phyloP scores from a whole-genome alignment of 1,140 invertebrate species.

The Anoplolepis gracilipes region DNA sequence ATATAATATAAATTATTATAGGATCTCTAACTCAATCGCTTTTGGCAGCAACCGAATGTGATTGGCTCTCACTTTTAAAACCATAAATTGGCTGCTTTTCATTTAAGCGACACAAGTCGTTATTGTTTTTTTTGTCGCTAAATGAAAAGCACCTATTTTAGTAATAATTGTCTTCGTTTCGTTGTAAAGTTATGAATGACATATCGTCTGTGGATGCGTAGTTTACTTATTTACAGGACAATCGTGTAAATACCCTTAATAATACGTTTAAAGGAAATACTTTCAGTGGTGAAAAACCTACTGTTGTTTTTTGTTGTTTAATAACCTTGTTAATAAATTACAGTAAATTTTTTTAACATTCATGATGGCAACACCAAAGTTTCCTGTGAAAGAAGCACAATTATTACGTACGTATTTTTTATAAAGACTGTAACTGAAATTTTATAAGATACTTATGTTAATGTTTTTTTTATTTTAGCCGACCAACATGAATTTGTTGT shows the following conservation, averaged over 20 bases:
- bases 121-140: too few relatives aligned
- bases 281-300: not conserved
- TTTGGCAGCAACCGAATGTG: too few relatives aligned
- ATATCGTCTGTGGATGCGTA: too few relatives aligned
- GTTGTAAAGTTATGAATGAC: too few relatives aligned
- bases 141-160: too few relatives aligned
- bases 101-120: too few relatives aligned
- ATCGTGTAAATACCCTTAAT: not conserved
- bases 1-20: too few relatives aligned
- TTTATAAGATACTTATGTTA: not conserved
- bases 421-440: not conserved
- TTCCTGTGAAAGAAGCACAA: constrained; percentile 46
- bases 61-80: too few relatives aligned
- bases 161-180: too few relatives aligned
- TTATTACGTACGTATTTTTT: constrained; percentile 70
- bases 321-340: not conserved
- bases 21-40: too few relatives aligned
- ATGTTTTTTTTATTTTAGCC: constrained; percentile 73
- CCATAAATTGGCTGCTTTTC: too few relatives aligned
- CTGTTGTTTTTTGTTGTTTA: not conserved
- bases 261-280: not conserved
- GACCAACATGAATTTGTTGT: constrained; percentile 88
- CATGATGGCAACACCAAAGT: constrained; percentile 68
- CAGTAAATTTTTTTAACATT: not conserved
- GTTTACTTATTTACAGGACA: too few relatives aligned